Percentiles rank a stretch among this genome's conserved stretches.
These are phyloP conservation scores for Ovis canadensis DNA, from an alignment of 2,113 vertebrate species.

Conservation along the genomic window DNA sequence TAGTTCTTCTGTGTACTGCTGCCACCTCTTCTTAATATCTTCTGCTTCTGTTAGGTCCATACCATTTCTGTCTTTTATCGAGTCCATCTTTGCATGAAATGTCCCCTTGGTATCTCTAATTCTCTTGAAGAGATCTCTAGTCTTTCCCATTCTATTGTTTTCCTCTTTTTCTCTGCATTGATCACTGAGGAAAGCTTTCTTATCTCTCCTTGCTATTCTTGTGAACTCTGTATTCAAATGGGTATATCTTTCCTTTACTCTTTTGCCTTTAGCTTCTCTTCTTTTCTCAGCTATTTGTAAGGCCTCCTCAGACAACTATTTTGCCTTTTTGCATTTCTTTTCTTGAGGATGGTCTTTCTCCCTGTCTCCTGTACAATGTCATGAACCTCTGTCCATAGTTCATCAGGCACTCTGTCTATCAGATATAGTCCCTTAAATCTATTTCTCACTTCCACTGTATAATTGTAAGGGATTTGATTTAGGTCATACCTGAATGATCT, in stretches of 20 bases:
- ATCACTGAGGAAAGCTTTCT: not conserved
- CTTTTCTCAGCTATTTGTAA: not conserved
- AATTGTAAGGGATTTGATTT: not conserved
- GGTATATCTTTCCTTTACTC: not conserved
- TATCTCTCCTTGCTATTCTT: not conserved
- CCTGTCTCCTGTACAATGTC: not conserved
- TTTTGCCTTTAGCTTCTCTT: not conserved
- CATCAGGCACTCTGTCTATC: not conserved
- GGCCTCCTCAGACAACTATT: not conserved
- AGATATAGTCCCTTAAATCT: not conserved
- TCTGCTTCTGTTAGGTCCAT: not conserved
- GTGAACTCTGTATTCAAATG: not conserved
- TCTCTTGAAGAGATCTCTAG: not conserved
- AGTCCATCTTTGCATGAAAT: not conserved
- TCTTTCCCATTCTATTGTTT: not conserved
- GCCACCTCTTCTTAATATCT: not conserved
- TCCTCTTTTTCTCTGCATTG: not conserved
- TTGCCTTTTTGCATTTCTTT: not conserved
- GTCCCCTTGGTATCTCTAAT: not conserved
- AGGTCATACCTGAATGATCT: not conserved
- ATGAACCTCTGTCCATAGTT: not conserved
- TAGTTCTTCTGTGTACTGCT: not conserved
- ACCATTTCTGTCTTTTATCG: not conserved
- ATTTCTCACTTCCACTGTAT: not conserved
- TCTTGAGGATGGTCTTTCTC: not conserved